Percentiles rank a stretch among this genome's conserved stretches.
These are phyloP conservation scores for Isichthys henryi DNA, from an alignment of 2,113 vertebrate genomes.

Conservation along the genomic window DNA sequence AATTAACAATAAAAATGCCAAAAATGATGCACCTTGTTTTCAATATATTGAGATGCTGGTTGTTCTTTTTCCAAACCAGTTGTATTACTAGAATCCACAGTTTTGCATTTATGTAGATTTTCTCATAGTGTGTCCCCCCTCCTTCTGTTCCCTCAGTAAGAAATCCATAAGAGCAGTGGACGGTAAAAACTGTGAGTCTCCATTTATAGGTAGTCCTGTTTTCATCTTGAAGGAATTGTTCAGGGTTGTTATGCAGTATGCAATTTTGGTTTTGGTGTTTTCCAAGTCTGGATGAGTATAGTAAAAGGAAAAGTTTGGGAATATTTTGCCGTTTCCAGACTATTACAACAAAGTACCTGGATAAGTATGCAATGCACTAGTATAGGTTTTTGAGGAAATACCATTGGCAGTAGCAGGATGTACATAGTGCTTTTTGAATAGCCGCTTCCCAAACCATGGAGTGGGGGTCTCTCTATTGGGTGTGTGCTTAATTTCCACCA, in stretches of 20 bases:
- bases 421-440: background rate
- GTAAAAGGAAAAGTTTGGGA: background rate
- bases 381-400: background rate
- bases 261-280: background rate
- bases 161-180: background rate
- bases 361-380: background rate
- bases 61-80: background rate
- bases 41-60: background rate
- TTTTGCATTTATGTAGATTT: background rate
- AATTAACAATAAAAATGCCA: slow-evolving; percentile 58
- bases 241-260: background rate
- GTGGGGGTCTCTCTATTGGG: background rate
- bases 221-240: background rate
- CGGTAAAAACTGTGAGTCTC: background rate
- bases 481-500: background rate
- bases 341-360: background rate
- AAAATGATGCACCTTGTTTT: slow-evolving; percentile 16
- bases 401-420: background rate
- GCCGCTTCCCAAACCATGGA: background rate
- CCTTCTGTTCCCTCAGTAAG: background rate
- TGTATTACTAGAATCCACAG: background rate
- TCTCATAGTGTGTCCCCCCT: background rate
- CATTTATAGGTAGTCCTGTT: background rate
- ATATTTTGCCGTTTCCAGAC: background rate
- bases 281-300: background rate